Base-by-base conservation (phyloP, 2,113 vertebrate species). In the Mustela lutreola region DNA sequence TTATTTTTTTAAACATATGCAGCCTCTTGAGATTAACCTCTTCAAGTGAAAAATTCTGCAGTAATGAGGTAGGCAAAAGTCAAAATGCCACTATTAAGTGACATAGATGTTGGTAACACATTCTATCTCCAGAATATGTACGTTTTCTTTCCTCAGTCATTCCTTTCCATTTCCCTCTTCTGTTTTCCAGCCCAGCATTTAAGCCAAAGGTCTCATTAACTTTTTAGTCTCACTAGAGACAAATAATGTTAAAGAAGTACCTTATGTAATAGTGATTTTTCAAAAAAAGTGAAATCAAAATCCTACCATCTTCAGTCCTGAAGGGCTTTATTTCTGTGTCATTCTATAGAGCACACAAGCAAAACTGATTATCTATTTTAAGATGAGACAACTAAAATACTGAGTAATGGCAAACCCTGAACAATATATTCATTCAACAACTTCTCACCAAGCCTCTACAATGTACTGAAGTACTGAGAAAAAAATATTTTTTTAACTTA, bases 371-470 rank as follows among this genome's bases (percentile, higher is more conserved):
- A 92, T 28, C 26, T 62, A 67, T 75, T 65, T 91, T 50, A 79
- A 79, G 28, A 89, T 70, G 36, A 58, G 71, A 78, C 22, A 92
- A 89, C 9, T 83, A 93, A 88, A 92, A 84, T 56, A 89, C 9
- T 36, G n/a, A 92, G 39, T 78, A 53, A 79, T 36, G 33, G 39
- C 24, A 63, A 89, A 76, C 11, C 65, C 48, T 36, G 36, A 91
- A 80, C 5, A 85, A 85, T 19, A 80, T 8, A 93, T 15, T 58
- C 24, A 73, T 85, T 65, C 45, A 73, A 65, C 53, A 85, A 73
- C 12, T 56, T 88, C 63, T 85, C 36, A 89, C 6, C 12, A 12
- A 84, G 50, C 19, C 12, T 53, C 60, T 71, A 89, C 28, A 84
- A 85, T 39, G 31, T 36, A 78, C 28, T n/a, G 18, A 87, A 24